Evolutionary conservation across 2,797 vertebrate species (phyloP).

Genomic region (Pipistrellus nathusii): DNA sequence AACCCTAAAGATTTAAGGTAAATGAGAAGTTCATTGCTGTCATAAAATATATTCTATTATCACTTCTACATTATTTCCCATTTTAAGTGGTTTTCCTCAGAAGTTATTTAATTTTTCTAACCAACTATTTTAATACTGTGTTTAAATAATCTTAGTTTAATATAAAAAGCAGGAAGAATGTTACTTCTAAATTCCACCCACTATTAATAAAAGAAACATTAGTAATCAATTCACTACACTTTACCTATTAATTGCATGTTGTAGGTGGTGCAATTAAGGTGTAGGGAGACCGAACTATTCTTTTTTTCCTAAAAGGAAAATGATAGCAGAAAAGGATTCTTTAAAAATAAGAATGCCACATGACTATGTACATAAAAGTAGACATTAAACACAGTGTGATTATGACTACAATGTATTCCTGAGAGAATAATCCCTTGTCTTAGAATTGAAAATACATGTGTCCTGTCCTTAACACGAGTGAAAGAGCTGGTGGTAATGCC

Average conservation of each 20-base stretch:
- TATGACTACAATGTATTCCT: neutral
- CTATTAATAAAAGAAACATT: conserved; percentile 20
- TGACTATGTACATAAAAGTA: neutral
- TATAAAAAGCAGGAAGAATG: neutral
- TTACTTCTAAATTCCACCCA: conserved; percentile 31
- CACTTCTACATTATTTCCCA: conserved; percentile 22
- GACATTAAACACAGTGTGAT: neutral
- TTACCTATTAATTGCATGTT: neutral
- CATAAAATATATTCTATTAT: conserved; percentile 21
- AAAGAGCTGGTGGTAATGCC: neutral
- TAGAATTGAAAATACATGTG: neutral
- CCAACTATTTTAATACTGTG: neutral
- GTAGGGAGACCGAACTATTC: neutral
- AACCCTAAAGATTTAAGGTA: neutral
- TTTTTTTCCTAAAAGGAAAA: conserved; percentile 12
- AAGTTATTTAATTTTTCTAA: conserved; percentile 29
- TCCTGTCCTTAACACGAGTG: neutral
- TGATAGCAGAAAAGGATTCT: neutral
- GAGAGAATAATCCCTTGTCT: neutral
- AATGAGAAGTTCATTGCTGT: conserved; percentile 47
- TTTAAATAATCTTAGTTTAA: conserved; percentile 45
- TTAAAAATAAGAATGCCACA: conserved; percentile 30
- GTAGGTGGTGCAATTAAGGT: neutral
- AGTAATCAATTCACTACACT: neutral
- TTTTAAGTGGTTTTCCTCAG: conserved; percentile 29